These are phyloP conservation scores for Microcebus tavaratra DNA, from an alignment of 2,113 vertebrate species.

Conservation along the genomic window DNA sequence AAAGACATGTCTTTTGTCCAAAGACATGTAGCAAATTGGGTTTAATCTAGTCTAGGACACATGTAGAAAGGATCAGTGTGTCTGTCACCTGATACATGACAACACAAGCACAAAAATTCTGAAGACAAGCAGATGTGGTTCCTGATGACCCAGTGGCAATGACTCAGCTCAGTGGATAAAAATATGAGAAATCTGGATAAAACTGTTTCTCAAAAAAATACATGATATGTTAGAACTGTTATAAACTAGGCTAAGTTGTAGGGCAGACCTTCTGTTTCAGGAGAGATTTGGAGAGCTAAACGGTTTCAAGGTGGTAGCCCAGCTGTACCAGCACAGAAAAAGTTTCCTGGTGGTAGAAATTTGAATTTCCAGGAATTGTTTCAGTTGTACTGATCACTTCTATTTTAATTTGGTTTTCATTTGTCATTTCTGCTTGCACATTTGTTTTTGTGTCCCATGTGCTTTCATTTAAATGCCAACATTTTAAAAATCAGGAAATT, in stretches of 20 bases:
- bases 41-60: neutral
- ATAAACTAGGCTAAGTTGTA: neutral
- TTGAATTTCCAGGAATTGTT: neutral
- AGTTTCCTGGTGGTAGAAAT: neutral
- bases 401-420: neutral
- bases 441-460: neutral
- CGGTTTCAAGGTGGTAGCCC: neutral
- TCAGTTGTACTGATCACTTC: neutral
- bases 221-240: neutral
- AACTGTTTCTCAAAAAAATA: neutral
- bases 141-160: neutral
- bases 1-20: neutral
- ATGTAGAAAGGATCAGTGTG: neutral
- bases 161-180: neutral
- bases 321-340: neutral
- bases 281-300: neutral
- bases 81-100: too few species aligned
- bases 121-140: neutral
- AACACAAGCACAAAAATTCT: neutral
- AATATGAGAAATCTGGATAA: neutral
- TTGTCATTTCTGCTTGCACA: neutral
- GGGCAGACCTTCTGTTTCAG: neutral
- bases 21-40: neutral
- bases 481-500: neutral
- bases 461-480: neutral